A percentile compares a stretch with the other conserved stretches of the same genome.
Evolutionary conservation across 2,888 invertebrate species (phyloP).

Genomic region (Eudemis profundana): DNA sequence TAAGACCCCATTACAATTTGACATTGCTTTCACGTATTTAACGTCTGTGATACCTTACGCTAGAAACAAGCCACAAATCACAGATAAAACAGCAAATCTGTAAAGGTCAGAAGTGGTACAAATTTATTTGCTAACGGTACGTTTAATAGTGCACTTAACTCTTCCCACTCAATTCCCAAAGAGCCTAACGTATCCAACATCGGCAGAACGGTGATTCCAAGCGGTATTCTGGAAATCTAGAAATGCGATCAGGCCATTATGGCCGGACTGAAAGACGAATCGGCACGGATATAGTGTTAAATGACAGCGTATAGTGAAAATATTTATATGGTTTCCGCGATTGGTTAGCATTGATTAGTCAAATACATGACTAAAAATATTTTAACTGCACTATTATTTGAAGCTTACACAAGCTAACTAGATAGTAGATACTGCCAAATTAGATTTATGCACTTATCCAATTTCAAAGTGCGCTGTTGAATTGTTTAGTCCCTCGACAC

Average conservation of each 20-base stretch:
- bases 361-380: not conserved
- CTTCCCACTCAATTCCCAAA: constrained; percentile 42
- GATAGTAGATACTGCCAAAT: too few species aligned
- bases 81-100: constrained; percentile 32
- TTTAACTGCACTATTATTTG: not conserved
- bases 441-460: too few species aligned
- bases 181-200: constrained; percentile 51
- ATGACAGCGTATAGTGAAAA: constrained; percentile 18
- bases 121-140: constrained; percentile 43
- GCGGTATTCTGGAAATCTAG: constrained; percentile 68
- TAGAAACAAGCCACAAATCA: constrained; percentile 28
- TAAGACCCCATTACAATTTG: constrained; percentile 18
- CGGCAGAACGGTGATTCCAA: constrained; percentile 60
- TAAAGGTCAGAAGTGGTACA: constrained; percentile 29
- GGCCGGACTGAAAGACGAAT: constrained; percentile 56
- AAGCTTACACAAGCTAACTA: too few species aligned
- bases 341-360: not conserved
- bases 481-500: too few species aligned
- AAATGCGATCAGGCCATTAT: constrained; percentile 58
- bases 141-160: constrained; percentile 38
- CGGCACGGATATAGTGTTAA: constrained; percentile 56
- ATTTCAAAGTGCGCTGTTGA: too few species aligned
- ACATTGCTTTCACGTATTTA: constrained; percentile 18
- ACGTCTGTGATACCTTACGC: constrained; percentile 17
- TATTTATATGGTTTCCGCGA: constrained; percentile 14